A percentile compares a stretch with the other conserved stretches of the same genome.
Conservation (phyloP, 23 tunicate genomes). For the Botrylloides violaceus region DNA sequence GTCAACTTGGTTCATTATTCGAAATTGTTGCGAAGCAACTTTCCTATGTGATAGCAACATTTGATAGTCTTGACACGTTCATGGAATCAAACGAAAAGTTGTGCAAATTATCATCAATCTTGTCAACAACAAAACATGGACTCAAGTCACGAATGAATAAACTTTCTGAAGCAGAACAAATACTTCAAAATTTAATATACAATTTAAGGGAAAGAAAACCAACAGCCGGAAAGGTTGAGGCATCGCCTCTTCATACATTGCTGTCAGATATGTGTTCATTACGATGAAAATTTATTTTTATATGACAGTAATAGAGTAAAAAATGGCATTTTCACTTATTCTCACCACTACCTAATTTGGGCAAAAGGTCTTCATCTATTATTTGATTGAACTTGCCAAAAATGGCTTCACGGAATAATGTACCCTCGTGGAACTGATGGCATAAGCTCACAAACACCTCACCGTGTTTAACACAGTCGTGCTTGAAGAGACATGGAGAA, state of each 20-base stretch:
- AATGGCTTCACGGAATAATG: neutral
- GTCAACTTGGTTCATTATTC: constrained; percentile 1
- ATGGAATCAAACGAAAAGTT: too few species aligned
- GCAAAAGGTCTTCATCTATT: neutral
- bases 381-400: neutral
- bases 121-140: too few species aligned
- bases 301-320: too few species aligned
- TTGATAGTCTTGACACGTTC: neutral
- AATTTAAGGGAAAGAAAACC: too few species aligned
- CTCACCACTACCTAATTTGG: neutral
- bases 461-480: neutral
- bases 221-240: too few species aligned
- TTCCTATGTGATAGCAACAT: neutral
- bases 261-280: too few species aligned
- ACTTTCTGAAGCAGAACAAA: too few species aligned
- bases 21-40: constrained; percentile 18
- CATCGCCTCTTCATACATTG: too few species aligned
- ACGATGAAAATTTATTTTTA: too few species aligned
- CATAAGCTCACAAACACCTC: neutral
- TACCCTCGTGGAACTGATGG: neutral
- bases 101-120: too few species aligned
- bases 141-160: too few species aligned
- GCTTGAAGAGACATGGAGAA: neutral
- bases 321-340: neutral
- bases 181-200: too few species aligned